Base-by-base conservation (phyloP, 1,140 invertebrate genomes). In the Diabrotica virgifera region DNA sequence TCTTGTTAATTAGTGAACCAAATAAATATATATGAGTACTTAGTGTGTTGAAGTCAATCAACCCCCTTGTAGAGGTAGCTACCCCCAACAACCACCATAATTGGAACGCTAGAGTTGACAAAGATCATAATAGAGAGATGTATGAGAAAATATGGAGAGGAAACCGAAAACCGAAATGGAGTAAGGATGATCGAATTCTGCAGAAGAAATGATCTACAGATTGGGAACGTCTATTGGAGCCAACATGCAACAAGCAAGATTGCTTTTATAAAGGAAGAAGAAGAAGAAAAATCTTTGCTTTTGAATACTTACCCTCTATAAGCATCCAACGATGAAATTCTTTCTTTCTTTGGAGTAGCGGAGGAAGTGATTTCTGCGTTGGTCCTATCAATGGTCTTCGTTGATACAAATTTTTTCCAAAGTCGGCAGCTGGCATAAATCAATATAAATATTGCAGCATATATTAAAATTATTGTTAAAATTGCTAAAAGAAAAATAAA, bases 311-410 rank as follows among this genome's bases (percentile, higher is more conserved):
- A 90, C 89, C 90, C 90, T 79, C 92, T 85, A 72, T 94, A 92
- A 6, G 89, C 89, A 72, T 95, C 92, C 50, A 95, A 81, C 11
- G 91, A 91, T 64, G 84, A 83, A 46, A 92, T 74, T 53, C 89
- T 79, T 72, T 83, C 82, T 63, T 86, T 85, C 60, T 78, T 76
- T 4, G 78, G 71, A 52, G 69, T 81, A 75, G 67, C 40, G n/a
- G 8, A 8, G 5, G 8, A 8, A 46, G 75, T 78, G 53, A 46
- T 66, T 71, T 56, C 50, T 38, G 38, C 5, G 40, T 52, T 50
- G 59, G 54, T 35, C 69, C 67, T 35, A 65, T 54, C 9, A 64
- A 52, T 52, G n/a, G 36, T 2, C 14, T 65, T 54, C 9, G 64
- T 54, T 55, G n/a, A 36, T 2, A 55, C 14, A 38, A 59, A 63